These are phyloP conservation scores for Anser cygnoides DNA, from an alignment of 2,113 vertebrate genomes.

Conservation along the genomic window DNA sequence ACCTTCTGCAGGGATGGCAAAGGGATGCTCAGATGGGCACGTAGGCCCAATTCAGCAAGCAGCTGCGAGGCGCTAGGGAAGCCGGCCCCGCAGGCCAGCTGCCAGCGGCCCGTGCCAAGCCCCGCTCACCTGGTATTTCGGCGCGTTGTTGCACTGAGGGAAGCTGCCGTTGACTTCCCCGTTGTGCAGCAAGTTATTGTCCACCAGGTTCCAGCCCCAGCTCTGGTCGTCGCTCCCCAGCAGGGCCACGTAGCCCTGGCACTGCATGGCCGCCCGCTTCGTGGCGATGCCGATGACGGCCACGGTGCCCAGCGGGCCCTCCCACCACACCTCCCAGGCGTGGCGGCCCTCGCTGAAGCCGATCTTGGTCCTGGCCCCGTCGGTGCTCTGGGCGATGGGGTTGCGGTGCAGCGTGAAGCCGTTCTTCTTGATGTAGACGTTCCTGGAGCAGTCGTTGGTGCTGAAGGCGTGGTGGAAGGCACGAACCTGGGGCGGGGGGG, in stretches of 20 bases:
- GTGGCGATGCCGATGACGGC: conserved; percentile 97
- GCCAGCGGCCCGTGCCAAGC: not conserved
- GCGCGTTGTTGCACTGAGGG: conserved; percentile 98
- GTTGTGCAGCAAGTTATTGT: conserved; percentile 98
- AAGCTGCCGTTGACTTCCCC: conserved; percentile 98
- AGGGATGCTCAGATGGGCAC: not conserved
- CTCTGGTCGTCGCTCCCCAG: conserved; percentile 98
- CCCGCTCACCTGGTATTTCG: conserved; percentile 93
- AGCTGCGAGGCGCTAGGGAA: rapidly evolving
- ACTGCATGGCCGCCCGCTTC: conserved; percentile 95
- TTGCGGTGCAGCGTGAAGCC: conserved; percentile 98
- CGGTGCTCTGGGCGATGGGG: conserved; percentile 98
- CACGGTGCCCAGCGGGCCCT: conserved; percentile 96
- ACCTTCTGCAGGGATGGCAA: not conserved
- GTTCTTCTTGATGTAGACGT: conserved; percentile 98
- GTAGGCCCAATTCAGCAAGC: not conserved
- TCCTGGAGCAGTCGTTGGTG: conserved; percentile 96
- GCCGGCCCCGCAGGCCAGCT: not conserved
- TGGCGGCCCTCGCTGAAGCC: conserved; percentile 97
- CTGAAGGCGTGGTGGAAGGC: conserved; percentile 94
- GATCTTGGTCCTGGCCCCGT: conserved; percentile 95
- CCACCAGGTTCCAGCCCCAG: conserved; percentile 99
- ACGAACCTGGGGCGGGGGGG: conserved; percentile 81
- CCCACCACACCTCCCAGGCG: conserved; percentile 99
- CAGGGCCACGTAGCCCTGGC: conserved; percentile 96